A percentile compares a stretch with the other conserved stretches of the same genome.
These are phyloP conservation scores for Tragelaphus scriptus DNA, from an alignment of 2,113 vertebrate species.

Conservation along the genomic window DNA sequence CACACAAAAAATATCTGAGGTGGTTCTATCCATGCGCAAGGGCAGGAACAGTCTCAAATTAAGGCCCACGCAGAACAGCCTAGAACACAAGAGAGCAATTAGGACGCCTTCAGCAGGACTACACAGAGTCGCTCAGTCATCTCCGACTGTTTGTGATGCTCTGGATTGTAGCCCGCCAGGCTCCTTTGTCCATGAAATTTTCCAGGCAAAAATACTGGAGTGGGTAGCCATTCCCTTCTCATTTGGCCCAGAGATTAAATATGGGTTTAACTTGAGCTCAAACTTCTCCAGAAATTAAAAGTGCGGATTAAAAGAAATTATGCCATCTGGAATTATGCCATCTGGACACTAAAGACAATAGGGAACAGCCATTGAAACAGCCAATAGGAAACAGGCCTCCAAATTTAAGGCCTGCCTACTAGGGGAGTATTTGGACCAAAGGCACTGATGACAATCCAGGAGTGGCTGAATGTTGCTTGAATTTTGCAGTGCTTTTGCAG, in stretches of 20 bases:
- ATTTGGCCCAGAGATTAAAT: neutral
- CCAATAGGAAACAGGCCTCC: no score
- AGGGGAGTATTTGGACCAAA: neutral
- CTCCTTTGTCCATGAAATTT: neutral
- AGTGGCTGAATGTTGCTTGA: neutral
- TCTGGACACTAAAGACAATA: neutral
- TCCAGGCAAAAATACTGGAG: neutral
- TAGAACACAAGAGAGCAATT: neutral
- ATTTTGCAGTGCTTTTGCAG: no score
- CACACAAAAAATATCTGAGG: neutral
- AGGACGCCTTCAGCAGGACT: neutral
- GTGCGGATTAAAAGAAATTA: neutral
- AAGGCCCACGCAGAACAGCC: neutral
- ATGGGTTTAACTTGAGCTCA: neutral
- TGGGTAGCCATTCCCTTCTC: neutral
- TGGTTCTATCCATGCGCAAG: neutral
- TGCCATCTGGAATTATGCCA: neutral
- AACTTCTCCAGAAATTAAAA: conserved; percentile 19
- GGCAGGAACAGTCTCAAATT: neutral
- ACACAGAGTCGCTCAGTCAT: fast-evolving
- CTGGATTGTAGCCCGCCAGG: neutral
- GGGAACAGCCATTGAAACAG: neutral
- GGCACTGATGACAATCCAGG: neutral
- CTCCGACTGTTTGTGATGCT: neutral
- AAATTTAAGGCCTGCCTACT: neutral